Conservation (phyloP, 2,797 vertebrate species). For the Hippocampus kuda region DNA sequence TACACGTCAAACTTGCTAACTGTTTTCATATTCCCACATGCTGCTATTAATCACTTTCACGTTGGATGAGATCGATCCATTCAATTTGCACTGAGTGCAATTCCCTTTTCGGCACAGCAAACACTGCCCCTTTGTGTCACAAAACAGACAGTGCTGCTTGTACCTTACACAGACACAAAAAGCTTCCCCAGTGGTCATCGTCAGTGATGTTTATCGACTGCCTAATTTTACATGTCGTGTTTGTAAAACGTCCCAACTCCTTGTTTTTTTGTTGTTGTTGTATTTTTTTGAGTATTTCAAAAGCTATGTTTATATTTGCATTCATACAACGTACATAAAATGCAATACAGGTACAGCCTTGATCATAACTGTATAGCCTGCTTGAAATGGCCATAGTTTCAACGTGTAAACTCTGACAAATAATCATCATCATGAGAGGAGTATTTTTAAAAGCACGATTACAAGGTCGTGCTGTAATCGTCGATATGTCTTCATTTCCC, state of each 20-base stretch:
- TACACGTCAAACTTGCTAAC: neutral
- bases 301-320: neutral
- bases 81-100: constrained; percentile 17
- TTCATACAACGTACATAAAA: no score
- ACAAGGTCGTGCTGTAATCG: neutral
- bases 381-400: neutral
- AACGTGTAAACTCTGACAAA: no score
- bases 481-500: neutral
- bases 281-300: neutral
- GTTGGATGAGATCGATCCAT: constrained; percentile 34
- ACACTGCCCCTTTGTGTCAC: constrained; percentile 71
- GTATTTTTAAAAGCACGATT: neutral
- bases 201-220: neutral
- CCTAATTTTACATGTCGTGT: neutral
- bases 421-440: no score
- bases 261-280: no score
- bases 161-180: constrained; percentile 12
- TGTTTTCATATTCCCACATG: neutral
- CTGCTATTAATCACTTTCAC: neutral
- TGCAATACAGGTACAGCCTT: neutral
- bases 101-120: constrained; percentile 55
- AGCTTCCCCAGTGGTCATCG: neutral
- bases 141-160: constrained; percentile 52
- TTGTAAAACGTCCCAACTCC: neutral
- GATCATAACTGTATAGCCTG: neutral